These are phyloP conservation scores for Nothocercus nigrocapillus DNA, from an alignment of 2,113 vertebrate genomes.

Conservation along the genomic window DNA sequence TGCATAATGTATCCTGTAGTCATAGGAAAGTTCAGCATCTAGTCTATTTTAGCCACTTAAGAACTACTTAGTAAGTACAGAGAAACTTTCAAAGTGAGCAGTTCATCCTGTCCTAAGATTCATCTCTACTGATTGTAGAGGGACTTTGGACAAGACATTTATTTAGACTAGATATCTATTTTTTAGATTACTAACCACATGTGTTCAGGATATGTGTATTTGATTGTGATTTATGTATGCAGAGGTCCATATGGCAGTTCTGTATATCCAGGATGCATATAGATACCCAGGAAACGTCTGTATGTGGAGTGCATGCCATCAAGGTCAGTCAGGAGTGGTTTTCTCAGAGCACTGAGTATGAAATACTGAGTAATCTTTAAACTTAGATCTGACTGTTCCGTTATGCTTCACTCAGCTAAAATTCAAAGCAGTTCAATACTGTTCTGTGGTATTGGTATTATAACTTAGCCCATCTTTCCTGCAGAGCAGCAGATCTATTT, in stretches of 20 bases:
- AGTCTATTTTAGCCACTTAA: neutral
- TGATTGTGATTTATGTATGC: neutral
- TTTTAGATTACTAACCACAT: neutral
- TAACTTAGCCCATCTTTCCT: neutral
- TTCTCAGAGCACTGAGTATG: neutral
- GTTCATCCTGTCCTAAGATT: neutral
- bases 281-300: neutral
- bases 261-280: neutral
- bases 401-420: neutral
- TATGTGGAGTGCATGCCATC: neutral
- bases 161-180: neutral
- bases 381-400: neutral
- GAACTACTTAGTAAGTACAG: neutral
- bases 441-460: neutral
- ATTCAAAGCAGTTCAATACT: neutral
- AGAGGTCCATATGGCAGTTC: neutral
- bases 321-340: neutral
- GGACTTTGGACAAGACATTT: neutral
- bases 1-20: neutral
- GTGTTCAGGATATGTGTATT: neutral
- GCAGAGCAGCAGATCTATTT: neutral
- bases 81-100: neutral
- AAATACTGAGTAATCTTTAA: neutral
- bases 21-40: neutral
- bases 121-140: neutral